These are phyloP conservation scores for Dinocampus coccinellae DNA, from an alignment of 2,888 invertebrate species.

Conservation along the genomic window DNA sequence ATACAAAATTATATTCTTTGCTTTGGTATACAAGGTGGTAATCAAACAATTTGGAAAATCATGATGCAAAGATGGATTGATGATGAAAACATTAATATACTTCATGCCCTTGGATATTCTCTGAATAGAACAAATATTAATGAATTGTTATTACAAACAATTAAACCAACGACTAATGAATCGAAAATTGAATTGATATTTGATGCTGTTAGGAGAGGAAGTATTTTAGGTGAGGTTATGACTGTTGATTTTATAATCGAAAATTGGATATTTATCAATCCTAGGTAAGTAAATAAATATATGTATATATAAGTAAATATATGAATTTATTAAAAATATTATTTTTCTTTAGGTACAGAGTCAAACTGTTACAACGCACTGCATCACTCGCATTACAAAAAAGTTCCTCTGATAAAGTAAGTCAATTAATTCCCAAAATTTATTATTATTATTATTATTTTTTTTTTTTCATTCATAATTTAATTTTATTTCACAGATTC, in stretches of 20 bases:
- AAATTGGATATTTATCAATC: background rate
- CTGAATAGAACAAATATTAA: background rate
- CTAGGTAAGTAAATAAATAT: background rate
- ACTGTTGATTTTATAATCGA: background rate
- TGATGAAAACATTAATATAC: background rate
- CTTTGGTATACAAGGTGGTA: background rate
- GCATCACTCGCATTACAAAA: background rate
- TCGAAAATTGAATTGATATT: background rate
- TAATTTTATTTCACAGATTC: no score
- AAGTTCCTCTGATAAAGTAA: background rate
- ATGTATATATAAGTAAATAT: background rate
- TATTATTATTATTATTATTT: no score
- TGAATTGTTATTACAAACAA: background rate
- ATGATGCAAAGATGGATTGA: background rate
- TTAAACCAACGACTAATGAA: background rate
- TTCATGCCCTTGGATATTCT: background rate
- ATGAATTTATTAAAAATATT: background rate
- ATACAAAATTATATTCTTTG: background rate
- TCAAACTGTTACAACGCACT: background rate
- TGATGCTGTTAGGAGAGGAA: background rate
- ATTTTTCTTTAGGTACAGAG: background rate
- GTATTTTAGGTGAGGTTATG: background rate
- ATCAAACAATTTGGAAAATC: background rate
- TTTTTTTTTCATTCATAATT: no score
- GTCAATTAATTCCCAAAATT: background rate